phyloP scores from a whole-genome alignment of 1,140 invertebrate genomes.

The Pseudomyrmex gracilis region DNA sequence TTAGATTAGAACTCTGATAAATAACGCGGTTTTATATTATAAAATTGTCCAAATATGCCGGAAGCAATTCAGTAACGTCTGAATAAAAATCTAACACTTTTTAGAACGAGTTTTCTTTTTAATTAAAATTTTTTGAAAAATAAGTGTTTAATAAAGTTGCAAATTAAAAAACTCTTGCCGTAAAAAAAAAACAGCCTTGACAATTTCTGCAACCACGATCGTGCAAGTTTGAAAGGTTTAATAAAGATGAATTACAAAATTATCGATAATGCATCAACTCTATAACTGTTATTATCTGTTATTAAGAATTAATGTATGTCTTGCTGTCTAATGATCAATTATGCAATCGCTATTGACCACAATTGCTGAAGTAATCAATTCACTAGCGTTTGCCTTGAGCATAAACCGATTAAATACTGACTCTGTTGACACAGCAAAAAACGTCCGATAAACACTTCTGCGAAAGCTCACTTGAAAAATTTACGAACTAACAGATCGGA shows the following conservation, averaged over 20 bases:
- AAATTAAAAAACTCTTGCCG: too few relatives aligned
- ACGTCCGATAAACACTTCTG: constrained; percentile 15
- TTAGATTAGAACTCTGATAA: too few relatives aligned
- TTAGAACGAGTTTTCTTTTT: too few relatives aligned
- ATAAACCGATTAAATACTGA: constrained; percentile 28
- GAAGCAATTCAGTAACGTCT: too few relatives aligned
- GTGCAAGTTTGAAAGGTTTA: not conserved
- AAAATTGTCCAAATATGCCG: too few relatives aligned
- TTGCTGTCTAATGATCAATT: constrained; percentile 16
- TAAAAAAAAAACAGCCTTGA: too few relatives aligned
- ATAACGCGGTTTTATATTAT: too few relatives aligned
- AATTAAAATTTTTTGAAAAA: too few relatives aligned
- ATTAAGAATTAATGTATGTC: constrained; percentile 19
- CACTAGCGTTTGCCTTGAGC: not conserved
- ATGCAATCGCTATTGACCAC: constrained; percentile 15
- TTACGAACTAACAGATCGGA: constrained; percentile 3
- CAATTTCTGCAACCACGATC: too few relatives aligned
- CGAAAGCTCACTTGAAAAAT: constrained; percentile 16
- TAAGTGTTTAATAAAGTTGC: too few relatives aligned
- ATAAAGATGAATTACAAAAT: constrained; percentile 3
- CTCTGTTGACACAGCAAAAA: constrained; percentile 19
- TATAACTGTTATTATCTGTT: not conserved
- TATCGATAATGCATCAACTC: not conserved
- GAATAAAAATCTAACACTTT: too few relatives aligned
- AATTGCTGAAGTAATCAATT: constrained; percentile 29